These are phyloP conservation scores for Ciconia maguari DNA, from an alignment of 2,113 vertebrate genomes.

Conservation along the genomic window DNA sequence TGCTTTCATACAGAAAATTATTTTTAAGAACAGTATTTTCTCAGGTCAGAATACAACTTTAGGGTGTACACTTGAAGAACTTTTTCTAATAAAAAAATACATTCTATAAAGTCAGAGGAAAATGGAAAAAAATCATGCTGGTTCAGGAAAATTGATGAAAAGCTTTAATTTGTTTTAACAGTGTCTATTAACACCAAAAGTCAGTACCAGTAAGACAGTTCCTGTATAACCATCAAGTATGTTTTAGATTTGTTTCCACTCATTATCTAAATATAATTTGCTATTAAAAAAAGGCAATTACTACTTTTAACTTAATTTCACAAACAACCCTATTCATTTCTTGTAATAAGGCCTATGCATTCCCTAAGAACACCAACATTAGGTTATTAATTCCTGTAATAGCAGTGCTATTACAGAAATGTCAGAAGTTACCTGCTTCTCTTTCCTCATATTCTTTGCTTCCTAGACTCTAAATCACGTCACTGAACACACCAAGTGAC, in stretches of 20 bases:
- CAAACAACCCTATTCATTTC: conserved; percentile 72
- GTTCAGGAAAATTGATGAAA: conserved; percentile 28
- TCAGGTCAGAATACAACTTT: background rate
- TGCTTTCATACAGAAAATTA: background rate
- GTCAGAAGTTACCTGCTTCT: background rate
- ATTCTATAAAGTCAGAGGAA: background rate
- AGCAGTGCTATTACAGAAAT: background rate
- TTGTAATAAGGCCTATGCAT: conserved; percentile 44
- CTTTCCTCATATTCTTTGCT: background rate
- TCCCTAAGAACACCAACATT: background rate
- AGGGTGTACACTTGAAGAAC: background rate
- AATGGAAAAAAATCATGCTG: background rate
- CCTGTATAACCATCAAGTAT: conserved; percentile 37
- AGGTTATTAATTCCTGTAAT: conserved; percentile 58
- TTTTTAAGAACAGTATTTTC: background rate
- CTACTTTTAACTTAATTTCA: conserved; percentile 72
- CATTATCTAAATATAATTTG: conserved; percentile 74
- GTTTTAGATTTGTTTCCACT: conserved; percentile 65
- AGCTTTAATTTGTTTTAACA: conserved; percentile 21
- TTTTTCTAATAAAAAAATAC: background rate
- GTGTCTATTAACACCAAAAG: conserved; percentile 33
- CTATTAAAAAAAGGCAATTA: conserved; percentile 54
- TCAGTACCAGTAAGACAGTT: conserved; percentile 48
- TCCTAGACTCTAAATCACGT: background rate
- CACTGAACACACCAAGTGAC: background rate